Conservation (phyloP, 2,888 invertebrate genomes). For the Metopia argyrocephala region DNA sequence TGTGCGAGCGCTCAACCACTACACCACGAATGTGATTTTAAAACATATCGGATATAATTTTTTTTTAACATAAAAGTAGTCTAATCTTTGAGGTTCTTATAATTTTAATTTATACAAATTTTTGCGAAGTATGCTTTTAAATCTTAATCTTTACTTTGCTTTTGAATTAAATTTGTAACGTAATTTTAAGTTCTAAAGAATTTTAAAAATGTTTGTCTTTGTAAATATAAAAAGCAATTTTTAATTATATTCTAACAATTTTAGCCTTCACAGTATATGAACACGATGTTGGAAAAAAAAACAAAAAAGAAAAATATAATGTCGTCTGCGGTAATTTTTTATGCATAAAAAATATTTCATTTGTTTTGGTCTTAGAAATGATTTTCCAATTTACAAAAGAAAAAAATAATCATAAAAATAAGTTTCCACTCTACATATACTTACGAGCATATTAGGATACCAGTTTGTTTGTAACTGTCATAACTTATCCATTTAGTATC, state of each 20-base stretch:
- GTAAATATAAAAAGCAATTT: neutral
- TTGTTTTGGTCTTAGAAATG: conserved; percentile 26
- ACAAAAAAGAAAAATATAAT: conserved; percentile 43
- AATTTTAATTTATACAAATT: no score
- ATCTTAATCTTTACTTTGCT: neutral
- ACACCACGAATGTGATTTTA: no score
- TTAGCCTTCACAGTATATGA: conserved; percentile 36
- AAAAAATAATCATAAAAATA: no score
- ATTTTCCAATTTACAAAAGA: no score
- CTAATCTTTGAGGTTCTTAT: no score
- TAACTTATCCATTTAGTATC: conserved; percentile 3
- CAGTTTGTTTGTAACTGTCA: conserved; percentile 22
- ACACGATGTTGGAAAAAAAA: conserved; percentile 31
- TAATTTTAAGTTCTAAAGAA: neutral
- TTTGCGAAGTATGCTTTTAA: no score
- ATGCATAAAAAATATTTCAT: conserved; percentile 21
- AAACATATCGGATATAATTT: no score
- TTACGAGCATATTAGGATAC: conserved; percentile 54
- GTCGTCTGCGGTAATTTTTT: conserved; percentile 46
- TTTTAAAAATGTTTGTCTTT: neutral
- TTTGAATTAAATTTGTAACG: neutral
- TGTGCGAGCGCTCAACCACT: no score
- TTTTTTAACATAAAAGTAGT: no score
- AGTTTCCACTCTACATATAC: conserved; percentile 55
- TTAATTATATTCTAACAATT: conserved; percentile 1